Conservation (phyloP, 1,140 invertebrate species). For the Zeugodacus cucurbitae region DNA sequence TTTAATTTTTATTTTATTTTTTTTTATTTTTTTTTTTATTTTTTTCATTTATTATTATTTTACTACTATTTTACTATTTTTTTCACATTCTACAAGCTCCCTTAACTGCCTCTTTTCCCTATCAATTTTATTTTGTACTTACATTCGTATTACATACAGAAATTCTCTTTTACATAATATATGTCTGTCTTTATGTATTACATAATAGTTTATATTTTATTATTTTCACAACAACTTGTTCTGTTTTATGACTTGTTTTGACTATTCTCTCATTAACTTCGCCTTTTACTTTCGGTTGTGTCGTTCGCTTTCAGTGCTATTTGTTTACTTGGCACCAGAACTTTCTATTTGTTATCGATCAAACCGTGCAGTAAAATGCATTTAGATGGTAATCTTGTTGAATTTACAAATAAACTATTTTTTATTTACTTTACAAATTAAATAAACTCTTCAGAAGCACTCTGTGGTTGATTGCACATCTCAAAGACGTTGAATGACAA, state of each 20-base stretch:
- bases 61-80: no score
- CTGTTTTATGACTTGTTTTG: background rate
- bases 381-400: background rate
- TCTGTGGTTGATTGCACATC: background rate
- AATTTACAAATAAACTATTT: background rate
- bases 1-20: no score
- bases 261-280: background rate
- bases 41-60: no score
- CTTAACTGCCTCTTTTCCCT: no score
- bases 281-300: background rate
- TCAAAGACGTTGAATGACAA: background rate
- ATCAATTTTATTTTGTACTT: no score
- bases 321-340: background rate
- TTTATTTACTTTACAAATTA: background rate
- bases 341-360: slow-evolving; percentile 16
- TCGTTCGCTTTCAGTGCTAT: background rate
- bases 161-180: no score
- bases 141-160: no score
- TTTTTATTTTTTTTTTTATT: no score
- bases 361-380: background rate
- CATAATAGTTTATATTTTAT: no score
- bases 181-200: no score
- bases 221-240: background rate
- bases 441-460: background rate
- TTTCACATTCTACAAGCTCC: no score